Evolutionary conservation across 2,797 vertebrate species (phyloP), one percentile per base, ranked within the genome.

Genomic region (Catharus ustulatus): DNA sequence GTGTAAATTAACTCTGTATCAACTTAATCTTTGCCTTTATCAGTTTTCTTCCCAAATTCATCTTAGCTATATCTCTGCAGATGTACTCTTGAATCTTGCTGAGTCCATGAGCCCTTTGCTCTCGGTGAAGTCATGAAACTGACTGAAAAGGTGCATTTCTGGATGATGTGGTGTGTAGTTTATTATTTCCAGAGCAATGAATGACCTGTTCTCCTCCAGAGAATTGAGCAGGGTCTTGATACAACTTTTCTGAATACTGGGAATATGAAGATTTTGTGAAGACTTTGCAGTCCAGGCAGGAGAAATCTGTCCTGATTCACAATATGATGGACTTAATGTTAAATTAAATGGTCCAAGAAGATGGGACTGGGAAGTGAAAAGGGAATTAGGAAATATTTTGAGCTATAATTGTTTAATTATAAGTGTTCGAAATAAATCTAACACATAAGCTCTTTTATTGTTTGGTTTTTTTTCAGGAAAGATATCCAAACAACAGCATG

Each of bases 401-500:
- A 36, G 48, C 23, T 67, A 0, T 36, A 59, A 42, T 38, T 54
- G 51, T 75, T 82, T 82, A 19, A 42, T 6, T 68, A 21, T 43
- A 38, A 58, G 34, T 73, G 46, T 71, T 74, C 71, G 45, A 90
- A 63, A 76, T 67, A 75, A 79, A 52, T 77, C 15, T 46, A 29
- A 7, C 32, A 48, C 4, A 22, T 34, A 45, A 73, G 59, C 43
- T 81, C 34, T 89, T 49, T 43, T 2, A 21, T 10, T 1, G 23
- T 38, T 67, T 29, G 22, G 1, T 10, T 16, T 43, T 40, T 49
- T 88, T 57, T 8, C 93, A 99, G 99, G 99, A 99, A 96, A 98
- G 98, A 89, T 99, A 99, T 57, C 98, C 99, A 43, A 99, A 98
- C 98, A 99, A 97, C 96, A 99, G 99, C 96, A 98, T 99, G 98